Base-by-base conservation (phyloP, 2,797 vertebrate species). In the Rhyacichthys aspro region DNA sequence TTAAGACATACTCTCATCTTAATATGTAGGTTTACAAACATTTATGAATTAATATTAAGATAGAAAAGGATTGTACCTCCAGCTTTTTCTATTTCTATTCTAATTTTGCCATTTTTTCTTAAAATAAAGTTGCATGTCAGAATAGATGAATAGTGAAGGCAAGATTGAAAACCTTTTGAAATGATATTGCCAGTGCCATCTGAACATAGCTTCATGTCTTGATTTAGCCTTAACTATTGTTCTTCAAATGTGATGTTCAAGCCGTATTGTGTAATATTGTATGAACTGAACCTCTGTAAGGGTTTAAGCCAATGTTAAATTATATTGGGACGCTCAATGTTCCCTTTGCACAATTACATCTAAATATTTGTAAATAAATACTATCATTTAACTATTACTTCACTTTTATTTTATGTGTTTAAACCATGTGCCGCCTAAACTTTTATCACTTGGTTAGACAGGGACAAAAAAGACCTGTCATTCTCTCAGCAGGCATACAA, bases 231-330 rank as follows among this genome's bases (percentile, higher is more conserved):
- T 6, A 28, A 28, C 23, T 28, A 28, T 28, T 28, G 11, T 44
- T 57, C 11, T 55, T 76, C n/a, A 60, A 39, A 50, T 78, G 70
- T 69, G 50, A 63, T 41, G 5, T 32, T 64, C 9, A 67, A 66
- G 23, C 44, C 68, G 50, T 69, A n/a, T 19, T 64, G 41, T 55
- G 19, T 41, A 48, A 41, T 42, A 58, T 34, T 18, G 8, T 38
- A 8, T 11, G 1, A 17, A 49, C 47, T n/a, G 9, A 73, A 72
- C 17, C 1, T 59, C 39, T 48, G 37, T 6, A 7, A 43, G 1
- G 5, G 9, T 72, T 37, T 9, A 46, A n/a, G 19, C 9, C 36
- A 34, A 53, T 23, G 15, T 19, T n/a, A 16, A 7, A 11, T 53
- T 55, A 15, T 43, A 38, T 14, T 52, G 37, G 43, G 16, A 54